Evolutionary conservation across 2,113 vertebrate genomes (phyloP).

Genomic region (Python bivittatus): DNA sequence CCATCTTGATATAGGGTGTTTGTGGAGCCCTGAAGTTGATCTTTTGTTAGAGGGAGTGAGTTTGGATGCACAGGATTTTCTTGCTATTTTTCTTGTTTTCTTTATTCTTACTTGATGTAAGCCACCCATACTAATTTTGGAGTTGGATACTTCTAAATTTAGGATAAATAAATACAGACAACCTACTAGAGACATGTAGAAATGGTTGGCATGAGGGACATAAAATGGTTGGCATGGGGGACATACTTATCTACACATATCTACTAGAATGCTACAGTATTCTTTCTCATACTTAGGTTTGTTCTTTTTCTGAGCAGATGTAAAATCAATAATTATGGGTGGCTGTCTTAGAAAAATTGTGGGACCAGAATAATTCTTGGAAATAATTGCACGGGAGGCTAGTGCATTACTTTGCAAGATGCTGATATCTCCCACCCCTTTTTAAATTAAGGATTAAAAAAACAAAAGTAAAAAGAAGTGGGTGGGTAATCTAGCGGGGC

Average conservation of each 20-base stretch:
- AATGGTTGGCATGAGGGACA: not conserved
- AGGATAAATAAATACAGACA: not conserved
- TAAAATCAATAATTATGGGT: not conserved
- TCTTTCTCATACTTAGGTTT: not conserved
- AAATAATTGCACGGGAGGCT: not conserved
- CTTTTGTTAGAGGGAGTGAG: not conserved
- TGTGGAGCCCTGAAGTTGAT: not conserved
- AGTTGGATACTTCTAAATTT: not conserved
- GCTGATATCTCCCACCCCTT: not conserved
- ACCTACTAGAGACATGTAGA: not conserved
- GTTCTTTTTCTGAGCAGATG: not conserved
- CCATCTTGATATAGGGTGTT: not conserved
- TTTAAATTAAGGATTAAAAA: not conserved
- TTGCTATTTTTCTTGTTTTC: not conserved
- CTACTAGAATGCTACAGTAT: not conserved
- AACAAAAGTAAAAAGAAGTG: not conserved
- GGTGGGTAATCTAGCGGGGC: not conserved
- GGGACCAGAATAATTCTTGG: not conserved
- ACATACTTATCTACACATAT: not conserved
- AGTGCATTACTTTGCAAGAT: not conserved
- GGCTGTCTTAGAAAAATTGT: not conserved
- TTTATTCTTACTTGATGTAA: not conserved
- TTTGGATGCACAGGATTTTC: not conserved
- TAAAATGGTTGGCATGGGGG: not conserved
- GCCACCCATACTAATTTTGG: not conserved